phyloP scores from a whole-genome alignment of 1,140 invertebrate genomes.

The Macrobrachium nipponense region DNA sequence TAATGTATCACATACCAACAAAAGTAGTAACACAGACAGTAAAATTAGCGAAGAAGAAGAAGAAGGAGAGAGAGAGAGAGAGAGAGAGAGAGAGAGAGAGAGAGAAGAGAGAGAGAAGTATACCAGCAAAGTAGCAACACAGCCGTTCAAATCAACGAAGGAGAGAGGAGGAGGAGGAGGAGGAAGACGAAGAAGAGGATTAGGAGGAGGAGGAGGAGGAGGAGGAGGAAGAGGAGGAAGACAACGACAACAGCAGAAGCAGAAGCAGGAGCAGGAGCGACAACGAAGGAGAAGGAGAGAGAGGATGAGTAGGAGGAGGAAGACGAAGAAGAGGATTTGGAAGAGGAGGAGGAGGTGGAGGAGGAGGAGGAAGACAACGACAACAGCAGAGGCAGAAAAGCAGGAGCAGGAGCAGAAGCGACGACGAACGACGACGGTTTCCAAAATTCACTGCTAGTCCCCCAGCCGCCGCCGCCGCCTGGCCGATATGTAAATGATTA shows the following conservation, averaged over 20 bases:
- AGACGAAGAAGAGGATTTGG: no score
- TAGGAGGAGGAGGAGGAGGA: neutral
- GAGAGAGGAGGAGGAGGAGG: neutral
- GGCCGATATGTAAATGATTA: constrained; percentile 66
- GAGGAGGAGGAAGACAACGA: neutral
- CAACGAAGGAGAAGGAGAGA: neutral
- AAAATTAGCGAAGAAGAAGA: neutral
- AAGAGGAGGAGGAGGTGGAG: neutral
- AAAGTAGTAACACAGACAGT: neutral
- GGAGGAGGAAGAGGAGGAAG: neutral
- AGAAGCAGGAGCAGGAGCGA: no score
- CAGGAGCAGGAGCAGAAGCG: neutral
- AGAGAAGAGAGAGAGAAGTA: no score
- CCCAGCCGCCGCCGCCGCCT: constrained; percentile 44
- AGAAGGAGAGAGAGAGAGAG: no score
- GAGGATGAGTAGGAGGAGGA: neutral
- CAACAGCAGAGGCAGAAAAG: neutral
- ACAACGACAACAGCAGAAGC: neutral
- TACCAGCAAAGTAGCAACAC: no score
- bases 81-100: no score
- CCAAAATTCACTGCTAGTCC: constrained; percentile 65
- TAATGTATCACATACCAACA: neutral
- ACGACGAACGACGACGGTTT: neutral
- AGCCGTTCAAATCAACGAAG: no score
- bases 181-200: neutral